Evolutionary conservation across 2,888 invertebrate species (phyloP), one percentile per base, ranked within the genome.

Genomic region (Dermolepida albohirtum): DNA sequence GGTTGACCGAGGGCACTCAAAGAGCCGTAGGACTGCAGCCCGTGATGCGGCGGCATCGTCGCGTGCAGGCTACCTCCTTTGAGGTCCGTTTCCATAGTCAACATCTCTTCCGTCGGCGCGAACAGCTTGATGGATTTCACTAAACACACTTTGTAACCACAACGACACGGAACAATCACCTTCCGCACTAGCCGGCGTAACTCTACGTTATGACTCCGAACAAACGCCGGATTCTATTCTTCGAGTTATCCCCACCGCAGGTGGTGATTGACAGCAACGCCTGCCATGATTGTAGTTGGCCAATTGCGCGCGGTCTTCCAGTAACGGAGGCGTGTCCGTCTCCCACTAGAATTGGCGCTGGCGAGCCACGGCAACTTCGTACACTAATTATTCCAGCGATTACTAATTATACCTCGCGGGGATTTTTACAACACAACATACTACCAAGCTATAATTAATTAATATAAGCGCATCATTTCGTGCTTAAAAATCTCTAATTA

Each of bases 21-120:
- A 75, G 90, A 88, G 75, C 91, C 91, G 84, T 93, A 94, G 50
- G 88, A 83, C 81, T 92, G 91, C 69, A 86, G 80, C 70, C 85
- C 84, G 84, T 93, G 93, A 84, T 93, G 92, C 83, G 94, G 93
- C 82, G 94, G 93, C 90, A 93, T 92, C 77, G 90, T 92, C 79
- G 91, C 93, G 84, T 93, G 93, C 83, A 94, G 86, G 84, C 90
- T 92, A 86, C 93, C 92, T 85, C 94, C 94, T 84, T 94, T 94
- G 86, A 94, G 88, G 85, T 94, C 94, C 86, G 93, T 89, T 89
- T 94, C 94, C 94, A 94, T 94, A 86, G 94, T 94, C 86, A 94
- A 87, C 94, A 94, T 94, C 81, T 91, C 92, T 87, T 91, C 91
- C 89, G 91, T 88, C 86, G 89, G 91, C 85, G 91, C 89, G 90